These are phyloP conservation scores for Maccullochella peelii DNA, from an alignment of 2,113 vertebrate species.

Conservation along the genomic window DNA sequence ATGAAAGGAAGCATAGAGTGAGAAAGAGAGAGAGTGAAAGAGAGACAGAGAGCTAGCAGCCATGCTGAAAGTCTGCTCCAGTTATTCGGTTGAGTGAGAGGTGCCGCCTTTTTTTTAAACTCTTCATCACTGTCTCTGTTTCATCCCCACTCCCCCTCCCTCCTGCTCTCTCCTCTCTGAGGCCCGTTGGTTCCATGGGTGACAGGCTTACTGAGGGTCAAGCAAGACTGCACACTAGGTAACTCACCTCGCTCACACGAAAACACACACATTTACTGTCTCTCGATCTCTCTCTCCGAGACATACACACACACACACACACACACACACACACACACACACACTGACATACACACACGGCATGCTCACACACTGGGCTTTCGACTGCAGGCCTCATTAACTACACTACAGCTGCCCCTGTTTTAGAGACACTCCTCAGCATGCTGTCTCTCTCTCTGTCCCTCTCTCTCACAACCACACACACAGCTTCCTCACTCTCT, in stretches of 20 bases:
- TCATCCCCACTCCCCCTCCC: constrained; percentile 54
- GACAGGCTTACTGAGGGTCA: constrained; percentile 81
- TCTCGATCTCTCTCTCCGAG: constrained; percentile 23
- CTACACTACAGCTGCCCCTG: constrained; percentile 80
- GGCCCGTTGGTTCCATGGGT: constrained; percentile 80
- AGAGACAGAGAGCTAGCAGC: constrained; percentile 76
- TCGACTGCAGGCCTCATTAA: constrained; percentile 83
- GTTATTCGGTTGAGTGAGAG: constrained; percentile 78
- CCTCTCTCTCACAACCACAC: constrained; percentile 31
- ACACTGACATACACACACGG: constrained; percentile 37
- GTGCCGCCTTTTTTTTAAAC: constrained; percentile 40
- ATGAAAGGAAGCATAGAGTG: constrained; percentile 65
- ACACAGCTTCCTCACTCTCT: constrained; percentile 24
- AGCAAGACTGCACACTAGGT: constrained; percentile 81
- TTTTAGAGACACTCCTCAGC: constrained; percentile 78
- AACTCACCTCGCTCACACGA: constrained; percentile 69
- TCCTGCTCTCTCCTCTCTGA: constrained; percentile 57
- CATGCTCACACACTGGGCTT: constrained; percentile 70
- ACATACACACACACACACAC: constrained; percentile 18
- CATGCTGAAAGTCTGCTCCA: constrained; percentile 78
- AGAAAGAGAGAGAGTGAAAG: constrained; percentile 55
- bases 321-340: constrained; percentile 22
- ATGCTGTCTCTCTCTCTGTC: constrained; percentile 61
- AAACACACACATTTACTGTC: constrained; percentile 70
- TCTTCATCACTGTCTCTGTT: constrained; percentile 64